A percentile compares a stretch with the other conserved stretches of the same genome.
phyloP scores from a whole-genome alignment of 2,888 invertebrate species.

The Laothoe populi region DNA sequence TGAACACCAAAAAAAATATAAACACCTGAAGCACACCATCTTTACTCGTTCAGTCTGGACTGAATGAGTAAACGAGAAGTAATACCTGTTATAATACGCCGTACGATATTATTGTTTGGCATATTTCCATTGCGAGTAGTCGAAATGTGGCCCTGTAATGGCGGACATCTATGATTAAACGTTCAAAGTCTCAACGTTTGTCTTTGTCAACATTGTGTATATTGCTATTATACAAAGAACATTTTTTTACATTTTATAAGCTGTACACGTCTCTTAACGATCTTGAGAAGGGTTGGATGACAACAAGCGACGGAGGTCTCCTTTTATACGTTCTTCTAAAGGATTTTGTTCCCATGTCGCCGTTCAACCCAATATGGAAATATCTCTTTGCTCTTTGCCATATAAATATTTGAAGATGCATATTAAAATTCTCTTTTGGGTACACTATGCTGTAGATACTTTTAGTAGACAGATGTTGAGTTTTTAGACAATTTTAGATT shows the following conservation, averaged over 20 bases:
- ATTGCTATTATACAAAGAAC: conserved; percentile 18
- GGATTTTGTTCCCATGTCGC: conserved; percentile 51
- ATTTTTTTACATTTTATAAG: conserved; percentile 45
- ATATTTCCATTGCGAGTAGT: not conserved
- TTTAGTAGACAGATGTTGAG: not conserved
- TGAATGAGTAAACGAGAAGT: too few species aligned
- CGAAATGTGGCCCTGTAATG: conserved; percentile 26
- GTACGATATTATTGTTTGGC: conserved; percentile 7
- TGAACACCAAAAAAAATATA: too few species aligned
- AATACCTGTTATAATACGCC: not conserved
- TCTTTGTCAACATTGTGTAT: conserved; percentile 21
- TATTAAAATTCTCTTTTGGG: conserved; percentile 4
- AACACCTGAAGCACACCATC: too few species aligned
- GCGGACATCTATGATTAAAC: conserved; percentile 19
- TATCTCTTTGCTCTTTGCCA: conserved; percentile 20
- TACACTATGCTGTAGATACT: not conserved
- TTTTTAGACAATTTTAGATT: not conserved
- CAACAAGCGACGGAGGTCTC: conserved; percentile 59
- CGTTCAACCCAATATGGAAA: conserved; percentile 42
- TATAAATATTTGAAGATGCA: conserved; percentile 28
- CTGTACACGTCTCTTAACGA: conserved; percentile 49
- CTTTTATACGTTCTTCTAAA: conserved; percentile 56
- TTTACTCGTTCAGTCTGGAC: too few species aligned
- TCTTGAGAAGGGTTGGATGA: conserved; percentile 67
- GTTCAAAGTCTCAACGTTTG: conserved; percentile 1